These are phyloP conservation scores for Columba janthina DNA, from an alignment of 2,113 vertebrate species.

Conservation along the genomic window DNA sequence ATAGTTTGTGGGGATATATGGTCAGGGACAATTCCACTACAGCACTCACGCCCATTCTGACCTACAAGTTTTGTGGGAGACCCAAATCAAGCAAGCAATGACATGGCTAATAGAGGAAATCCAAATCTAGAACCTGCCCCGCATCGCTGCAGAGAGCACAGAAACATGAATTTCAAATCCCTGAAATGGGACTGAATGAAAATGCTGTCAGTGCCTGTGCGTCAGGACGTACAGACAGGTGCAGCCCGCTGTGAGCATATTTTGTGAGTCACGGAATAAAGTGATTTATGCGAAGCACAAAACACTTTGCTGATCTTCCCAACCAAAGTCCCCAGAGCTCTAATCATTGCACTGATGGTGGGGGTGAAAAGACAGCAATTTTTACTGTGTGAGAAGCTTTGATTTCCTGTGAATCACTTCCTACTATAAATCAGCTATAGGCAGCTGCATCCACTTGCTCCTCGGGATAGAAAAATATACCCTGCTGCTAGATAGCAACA, in stretches of 20 bases:
- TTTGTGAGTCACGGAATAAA: neutral
- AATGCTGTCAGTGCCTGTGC: neutral
- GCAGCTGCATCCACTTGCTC: conserved; percentile 72
- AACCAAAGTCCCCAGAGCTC: conserved; percentile 14
- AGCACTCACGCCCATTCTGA: neutral
- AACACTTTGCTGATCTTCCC: neutral
- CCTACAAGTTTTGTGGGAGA: neutral
- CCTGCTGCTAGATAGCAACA: conserved; percentile 70
- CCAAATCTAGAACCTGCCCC: neutral
- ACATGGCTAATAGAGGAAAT: neutral
- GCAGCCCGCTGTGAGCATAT: neutral
- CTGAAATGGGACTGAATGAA: neutral
- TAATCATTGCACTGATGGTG: neutral
- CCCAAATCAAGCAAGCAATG: neutral
- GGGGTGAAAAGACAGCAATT: conserved; percentile 53
- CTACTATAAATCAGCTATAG: conserved; percentile 74
- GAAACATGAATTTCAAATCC: neutral
- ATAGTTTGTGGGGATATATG: accelerated
- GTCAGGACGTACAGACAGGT: neutral
- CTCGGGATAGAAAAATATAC: conserved; percentile 66
- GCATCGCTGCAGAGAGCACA: neutral
- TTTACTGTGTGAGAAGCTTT: conserved; percentile 49
- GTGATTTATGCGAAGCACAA: neutral
- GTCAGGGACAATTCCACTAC: neutral
- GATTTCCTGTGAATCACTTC: conserved; percentile 71